A percentile compares a stretch with the other conserved stretches of the same genome.
Conservation (phyloP, 2,113 vertebrate species). For the Trichomycterus rosablanca region DNA sequence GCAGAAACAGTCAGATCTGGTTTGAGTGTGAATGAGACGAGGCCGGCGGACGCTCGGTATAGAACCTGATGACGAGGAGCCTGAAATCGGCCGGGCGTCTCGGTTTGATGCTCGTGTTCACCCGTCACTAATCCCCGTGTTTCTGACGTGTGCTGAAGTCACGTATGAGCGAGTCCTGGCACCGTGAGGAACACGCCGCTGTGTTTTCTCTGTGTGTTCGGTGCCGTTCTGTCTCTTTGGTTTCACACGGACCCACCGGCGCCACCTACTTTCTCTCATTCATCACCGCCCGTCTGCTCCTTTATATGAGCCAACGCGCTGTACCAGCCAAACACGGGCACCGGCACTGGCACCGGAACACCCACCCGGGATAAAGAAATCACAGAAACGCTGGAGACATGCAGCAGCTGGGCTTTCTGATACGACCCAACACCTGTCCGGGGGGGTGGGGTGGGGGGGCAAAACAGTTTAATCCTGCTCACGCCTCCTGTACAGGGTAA, state of each 20-base stretch:
- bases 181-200: slow-evolving; percentile 1
- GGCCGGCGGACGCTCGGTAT: too few species aligned
- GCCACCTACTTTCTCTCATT: slow-evolving; percentile 27
- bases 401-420: too few species aligned
- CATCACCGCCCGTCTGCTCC: slow-evolving; percentile 46
- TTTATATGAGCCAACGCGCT: slow-evolving; percentile 33
- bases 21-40: too few species aligned
- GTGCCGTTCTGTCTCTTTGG: slow-evolving; percentile 19
- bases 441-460: too few species aligned
- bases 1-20: too few species aligned
- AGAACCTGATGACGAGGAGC: too few species aligned
- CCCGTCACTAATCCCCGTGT: background rate
- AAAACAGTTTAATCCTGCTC: too few species aligned
- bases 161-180: background rate
- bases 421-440: background rate
- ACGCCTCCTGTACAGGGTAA: too few species aligned
- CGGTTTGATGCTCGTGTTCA: too few species aligned
- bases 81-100: too few species aligned
- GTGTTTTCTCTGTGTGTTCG: background rate
- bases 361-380: slow-evolving; percentile 1
- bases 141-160: background rate
- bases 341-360: background rate
- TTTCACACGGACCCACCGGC: slow-evolving; percentile 9
- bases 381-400: background rate
- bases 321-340: slow-evolving; percentile 35